These are phyloP conservation scores for Gasterosteus aculeatus DNA, from an alignment of 2,113 vertebrate species.

Conservation along the genomic window DNA sequence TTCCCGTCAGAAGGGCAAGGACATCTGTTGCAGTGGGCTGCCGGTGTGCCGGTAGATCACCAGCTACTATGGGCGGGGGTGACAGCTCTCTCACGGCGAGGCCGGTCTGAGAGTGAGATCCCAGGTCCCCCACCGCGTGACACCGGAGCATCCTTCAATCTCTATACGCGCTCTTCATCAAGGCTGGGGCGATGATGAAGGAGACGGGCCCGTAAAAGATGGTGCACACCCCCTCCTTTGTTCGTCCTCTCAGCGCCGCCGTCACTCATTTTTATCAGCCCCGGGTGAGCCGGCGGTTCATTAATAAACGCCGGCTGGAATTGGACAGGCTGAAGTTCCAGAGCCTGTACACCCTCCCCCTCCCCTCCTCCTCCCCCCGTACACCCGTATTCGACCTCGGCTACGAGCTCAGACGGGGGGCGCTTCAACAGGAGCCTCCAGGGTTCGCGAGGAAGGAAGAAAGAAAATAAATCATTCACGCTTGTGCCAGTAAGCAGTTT, in stretches of 20 bases:
- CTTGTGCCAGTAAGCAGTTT: slow-evolving; percentile 15
- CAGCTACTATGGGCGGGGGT: slow-evolving; percentile 56
- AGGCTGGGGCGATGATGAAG: slow-evolving; percentile 53
- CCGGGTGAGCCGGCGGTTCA: slow-evolving; percentile 69
- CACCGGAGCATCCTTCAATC: slow-evolving; percentile 65
- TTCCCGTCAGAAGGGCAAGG: slow-evolving; percentile 67
- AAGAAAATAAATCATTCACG: neutral
- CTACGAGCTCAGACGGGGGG: neutral
- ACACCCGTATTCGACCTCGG: slow-evolving; percentile 14
- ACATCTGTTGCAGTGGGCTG: slow-evolving; percentile 57
- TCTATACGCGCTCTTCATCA: slow-evolving; percentile 65
- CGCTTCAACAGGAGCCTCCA: slow-evolving; percentile 8
- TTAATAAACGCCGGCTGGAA: slow-evolving; percentile 69
- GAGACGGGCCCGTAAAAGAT: slow-evolving; percentile 69
- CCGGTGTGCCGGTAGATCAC: slow-evolving; percentile 76
- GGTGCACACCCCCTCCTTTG: slow-evolving; percentile 27
- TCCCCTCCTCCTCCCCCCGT: neutral
- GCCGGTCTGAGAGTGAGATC: slow-evolving; percentile 47
- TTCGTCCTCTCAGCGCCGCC: slow-evolving; percentile 20
- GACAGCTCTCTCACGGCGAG: slow-evolving; percentile 74
- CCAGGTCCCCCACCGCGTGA: slow-evolving; percentile 23
- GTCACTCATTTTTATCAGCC: slow-evolving; percentile 67
- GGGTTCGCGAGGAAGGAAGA: neutral
- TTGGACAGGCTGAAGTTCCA: slow-evolving; percentile 42
- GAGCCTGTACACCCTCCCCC: slow-evolving; percentile 5